Percentiles rank a stretch among this genome's conserved stretches.
Evolutionary conservation across 2,797 vertebrate species (phyloP).

Genomic region (Phrynocephalus guinanensis): DNA sequence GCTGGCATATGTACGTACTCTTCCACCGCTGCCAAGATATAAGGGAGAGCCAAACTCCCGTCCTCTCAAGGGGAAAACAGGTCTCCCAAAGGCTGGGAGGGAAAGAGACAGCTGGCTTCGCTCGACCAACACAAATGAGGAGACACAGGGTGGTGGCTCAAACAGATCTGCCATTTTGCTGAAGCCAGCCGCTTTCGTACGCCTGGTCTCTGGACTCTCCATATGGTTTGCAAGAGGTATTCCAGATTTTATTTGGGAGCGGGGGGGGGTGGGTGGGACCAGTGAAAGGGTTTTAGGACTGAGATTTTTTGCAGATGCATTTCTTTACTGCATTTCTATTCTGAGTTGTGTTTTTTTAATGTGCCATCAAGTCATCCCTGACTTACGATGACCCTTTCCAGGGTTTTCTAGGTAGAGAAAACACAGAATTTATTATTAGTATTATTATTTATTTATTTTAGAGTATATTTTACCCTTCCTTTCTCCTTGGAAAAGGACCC

Average conservation of each 20-base stretch:
- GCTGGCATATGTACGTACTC: too few species aligned
- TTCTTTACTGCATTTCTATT: background rate
- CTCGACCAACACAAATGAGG: conserved; percentile 1
- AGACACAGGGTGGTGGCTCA: background rate
- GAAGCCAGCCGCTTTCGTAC: background rate
- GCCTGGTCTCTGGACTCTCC: background rate
- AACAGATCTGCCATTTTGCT: background rate
- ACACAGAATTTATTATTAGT: too few species aligned
- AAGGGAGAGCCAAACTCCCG: background rate
- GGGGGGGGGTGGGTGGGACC: too few species aligned
- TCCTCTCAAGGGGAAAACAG: background rate
- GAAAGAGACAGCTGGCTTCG: conserved; percentile 1
- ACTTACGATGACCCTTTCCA: too few species aligned
- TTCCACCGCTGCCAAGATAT: background rate
- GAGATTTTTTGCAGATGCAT: background rate
- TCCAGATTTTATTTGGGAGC: background rate
- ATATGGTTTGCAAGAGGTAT: background rate
- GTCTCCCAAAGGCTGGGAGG: background rate
- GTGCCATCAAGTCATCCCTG: too few species aligned
- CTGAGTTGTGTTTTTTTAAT: too few species aligned
- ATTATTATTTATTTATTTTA: too few species aligned
- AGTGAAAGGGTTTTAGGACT: background rate
- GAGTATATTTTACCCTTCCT: too few species aligned
- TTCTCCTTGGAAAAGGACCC: too few species aligned
- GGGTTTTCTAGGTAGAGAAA: too few species aligned